Base-by-base conservation (phyloP, 2,888 invertebrate genomes). In the Polydrusus pterygomalis region DNA sequence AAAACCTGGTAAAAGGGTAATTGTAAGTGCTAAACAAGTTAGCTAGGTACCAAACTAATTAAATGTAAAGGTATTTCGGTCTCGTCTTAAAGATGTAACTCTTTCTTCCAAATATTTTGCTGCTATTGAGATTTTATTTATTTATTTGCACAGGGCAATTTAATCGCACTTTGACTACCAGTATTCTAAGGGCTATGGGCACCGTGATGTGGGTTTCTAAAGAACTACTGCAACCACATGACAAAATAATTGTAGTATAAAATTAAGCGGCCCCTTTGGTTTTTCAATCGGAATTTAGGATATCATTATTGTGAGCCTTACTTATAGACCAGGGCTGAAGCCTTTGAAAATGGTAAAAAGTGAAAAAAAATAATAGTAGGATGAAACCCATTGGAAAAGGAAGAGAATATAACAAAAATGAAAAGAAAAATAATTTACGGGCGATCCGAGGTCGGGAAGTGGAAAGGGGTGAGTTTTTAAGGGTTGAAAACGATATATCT, bases 1-100 rank as follows among this genome's bases (percentile, higher is more conserved):
- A 60, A 25, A 49, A 64, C 72, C 72, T 64, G 72, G 72, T 72
- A 45, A 65, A 56, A 15, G 65, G 72, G 72, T 72, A 72, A 72
- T 18, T 64, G 15, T 72, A 72, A 56, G 72, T 38, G 30, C 51
- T 67, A 68, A 68, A 68, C 25, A 18, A 40, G 30, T 15, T 54
- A 68, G 15, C 56, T 54, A 58, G 56, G 56, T 43, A 43, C 38
- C 25, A 43, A 54, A 54, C 30, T 58, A 60, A 60, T 47, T 60
- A 60, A 17, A 60, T 38, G 15, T 60, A 38, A 34, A 17, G 20
- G 17, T 18, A 54, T 69, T 69, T 58, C 25, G 45, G 68, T 69
- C 68, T 69, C 45, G 68, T 58, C 68, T 69, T 58, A 56, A 43
- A 56, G n/a, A 34, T 43, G 15, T 68, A 56, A 43, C 40, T 56